Evolutionary conservation across 2,113 vertebrate species (phyloP).

Genomic region (Camelus dromedarius): DNA sequence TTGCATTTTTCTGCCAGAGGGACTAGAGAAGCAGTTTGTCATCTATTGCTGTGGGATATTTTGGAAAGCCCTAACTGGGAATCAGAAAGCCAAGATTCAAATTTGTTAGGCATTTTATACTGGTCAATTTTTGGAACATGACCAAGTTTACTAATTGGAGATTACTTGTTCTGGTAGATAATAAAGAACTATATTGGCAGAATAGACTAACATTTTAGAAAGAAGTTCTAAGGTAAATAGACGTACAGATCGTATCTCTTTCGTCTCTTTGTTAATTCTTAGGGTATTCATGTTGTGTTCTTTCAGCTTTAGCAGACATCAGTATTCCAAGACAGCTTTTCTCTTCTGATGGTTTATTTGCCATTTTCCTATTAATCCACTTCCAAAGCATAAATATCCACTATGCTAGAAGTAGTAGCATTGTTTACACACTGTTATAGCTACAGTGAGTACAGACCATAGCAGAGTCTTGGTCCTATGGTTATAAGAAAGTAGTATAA

Average conservation of each 20-base stretch:
- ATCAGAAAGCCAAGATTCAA: neutral
- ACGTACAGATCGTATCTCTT: constrained; percentile 17
- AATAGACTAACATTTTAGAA: constrained; percentile 48
- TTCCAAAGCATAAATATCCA: neutral
- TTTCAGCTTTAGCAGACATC: constrained; percentile 44
- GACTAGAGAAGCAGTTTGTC: neutral
- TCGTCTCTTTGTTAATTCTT: constrained; percentile 57
- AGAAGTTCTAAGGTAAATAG: neutral
- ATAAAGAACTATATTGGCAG: constrained; percentile 1
- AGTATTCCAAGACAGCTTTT: neutral
- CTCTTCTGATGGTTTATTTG: constrained; percentile 10
- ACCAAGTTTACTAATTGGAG: constrained; percentile 16
- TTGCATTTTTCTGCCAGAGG: neutral
- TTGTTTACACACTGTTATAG: neutral
- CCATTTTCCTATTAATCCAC: neutral
- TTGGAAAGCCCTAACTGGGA: constrained; percentile 22
- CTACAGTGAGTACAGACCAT: neutral
- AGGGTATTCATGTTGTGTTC: constrained; percentile 8
- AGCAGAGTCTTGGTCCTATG: neutral
- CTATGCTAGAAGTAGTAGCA: neutral
- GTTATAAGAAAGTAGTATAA: neutral
- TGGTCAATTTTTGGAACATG: neutral
- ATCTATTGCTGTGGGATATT: neutral
- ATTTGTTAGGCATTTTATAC: constrained; percentile 14
- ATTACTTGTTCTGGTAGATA: neutral